A percentile compares a stretch with the other conserved stretches of the same genome.
Conservation (phyloP, 2,113 vertebrate genomes). For the Plotosus lineatus region DNA sequence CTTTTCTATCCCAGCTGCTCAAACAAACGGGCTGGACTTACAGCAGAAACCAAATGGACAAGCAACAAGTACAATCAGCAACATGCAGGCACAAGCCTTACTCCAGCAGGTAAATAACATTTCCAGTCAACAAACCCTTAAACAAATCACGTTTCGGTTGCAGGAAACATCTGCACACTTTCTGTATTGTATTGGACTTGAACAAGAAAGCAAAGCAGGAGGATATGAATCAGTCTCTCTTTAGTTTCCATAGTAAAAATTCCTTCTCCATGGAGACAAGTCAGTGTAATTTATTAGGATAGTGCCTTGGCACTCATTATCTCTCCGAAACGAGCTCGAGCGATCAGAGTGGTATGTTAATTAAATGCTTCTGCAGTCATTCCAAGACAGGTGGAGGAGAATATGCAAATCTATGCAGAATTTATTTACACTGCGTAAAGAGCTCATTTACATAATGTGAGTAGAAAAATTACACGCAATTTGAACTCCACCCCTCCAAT, state of each 20-base stretch:
- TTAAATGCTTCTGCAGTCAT: conserved; percentile 88
- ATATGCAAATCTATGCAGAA: conserved; percentile 99
- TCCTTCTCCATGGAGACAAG: conserved; percentile 2
- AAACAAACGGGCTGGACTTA: conserved; percentile 93
- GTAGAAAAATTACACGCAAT: not conserved
- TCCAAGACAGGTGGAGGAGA: conserved; percentile 94
- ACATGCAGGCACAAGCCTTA: conserved; percentile 93
- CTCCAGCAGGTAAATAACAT: conserved; percentile 88
- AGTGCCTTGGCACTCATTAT: conserved; percentile 62
- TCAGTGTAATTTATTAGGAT: conserved; percentile 20
- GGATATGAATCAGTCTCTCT: not conserved
- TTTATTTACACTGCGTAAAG: conserved; percentile 88
- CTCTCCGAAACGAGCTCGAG: conserved; percentile 89
- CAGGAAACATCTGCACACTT: not conserved
- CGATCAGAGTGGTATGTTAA: conserved; percentile 96
- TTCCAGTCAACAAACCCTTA: not conserved
- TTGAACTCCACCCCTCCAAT: not conserved
- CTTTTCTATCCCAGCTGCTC: conserved; percentile 77
- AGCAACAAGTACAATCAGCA: conserved; percentile 87
- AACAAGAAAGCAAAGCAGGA: not conserved
- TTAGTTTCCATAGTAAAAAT: not conserved
- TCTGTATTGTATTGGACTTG: not conserved
- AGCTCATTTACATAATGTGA: conserved; percentile 20
- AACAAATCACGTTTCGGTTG: not conserved
- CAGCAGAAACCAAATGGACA: conserved; percentile 89